Conservation (phyloP, 2,888 invertebrate genomes). For the Nesidiocoris tenuis region DNA sequence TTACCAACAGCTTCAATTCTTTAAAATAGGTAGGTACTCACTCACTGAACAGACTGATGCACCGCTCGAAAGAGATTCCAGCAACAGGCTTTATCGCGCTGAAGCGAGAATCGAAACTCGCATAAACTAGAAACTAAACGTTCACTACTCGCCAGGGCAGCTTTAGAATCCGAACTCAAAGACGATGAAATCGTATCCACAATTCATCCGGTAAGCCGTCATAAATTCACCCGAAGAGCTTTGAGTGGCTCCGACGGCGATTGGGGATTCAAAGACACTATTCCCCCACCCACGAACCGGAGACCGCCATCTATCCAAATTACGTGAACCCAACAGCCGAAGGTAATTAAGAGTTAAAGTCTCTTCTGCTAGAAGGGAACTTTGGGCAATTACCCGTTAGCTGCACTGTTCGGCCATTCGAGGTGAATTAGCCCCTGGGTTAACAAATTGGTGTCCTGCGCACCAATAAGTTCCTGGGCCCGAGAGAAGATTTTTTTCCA, state of each 20-base stretch:
- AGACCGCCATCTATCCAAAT: constrained; percentile 20
- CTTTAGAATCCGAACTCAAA: not conserved
- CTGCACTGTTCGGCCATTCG: not conserved
- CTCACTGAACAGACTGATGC: too few species aligned
- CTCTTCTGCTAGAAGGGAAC: constrained; percentile 2
- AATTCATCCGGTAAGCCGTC: not conserved
- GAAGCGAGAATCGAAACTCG: too few species aligned
- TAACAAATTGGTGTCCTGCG: not conserved
- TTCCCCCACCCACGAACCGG: not conserved
- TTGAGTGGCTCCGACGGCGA: not conserved
- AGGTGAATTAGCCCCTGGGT: not conserved
- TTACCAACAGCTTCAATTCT: too few species aligned
- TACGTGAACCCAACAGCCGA: not conserved
- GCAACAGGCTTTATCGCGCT: too few species aligned
- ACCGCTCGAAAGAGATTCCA: too few species aligned
- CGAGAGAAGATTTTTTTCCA: too few species aligned
- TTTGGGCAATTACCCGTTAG: not conserved
- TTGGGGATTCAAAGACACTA: not conserved
- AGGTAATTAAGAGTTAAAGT: constrained; percentile 24
- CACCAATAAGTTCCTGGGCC: not conserved
- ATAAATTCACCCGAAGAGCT: not conserved
- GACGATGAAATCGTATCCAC: not conserved
- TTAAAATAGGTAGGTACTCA: too few species aligned
- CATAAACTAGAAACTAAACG: too few species aligned
- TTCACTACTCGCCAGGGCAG: too few species aligned